Percentiles rank a stretch among this genome's conserved stretches.
phyloP scores from a whole-genome alignment of 1,140 invertebrate species.

The Eumaeus atala region DNA sequence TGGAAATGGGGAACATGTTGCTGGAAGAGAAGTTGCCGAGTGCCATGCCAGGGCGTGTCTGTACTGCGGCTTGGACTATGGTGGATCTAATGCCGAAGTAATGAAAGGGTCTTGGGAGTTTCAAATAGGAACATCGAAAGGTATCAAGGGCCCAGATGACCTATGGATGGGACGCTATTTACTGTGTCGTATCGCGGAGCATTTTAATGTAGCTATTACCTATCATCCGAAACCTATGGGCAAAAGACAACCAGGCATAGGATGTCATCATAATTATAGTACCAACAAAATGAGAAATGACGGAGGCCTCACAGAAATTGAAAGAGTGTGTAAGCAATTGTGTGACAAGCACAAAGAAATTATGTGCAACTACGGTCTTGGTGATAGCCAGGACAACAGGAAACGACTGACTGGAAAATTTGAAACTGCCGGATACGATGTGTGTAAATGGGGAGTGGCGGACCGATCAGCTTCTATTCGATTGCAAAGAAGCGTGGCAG shows the following conservation, averaged over 20 bases:
- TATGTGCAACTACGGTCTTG: conserved; percentile 91
- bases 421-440: conserved; percentile 89
- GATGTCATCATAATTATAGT: conserved; percentile 94
- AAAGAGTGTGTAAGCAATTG: conserved; percentile 87
- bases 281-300: conserved; percentile 89
- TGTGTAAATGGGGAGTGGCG: conserved; percentile 83
- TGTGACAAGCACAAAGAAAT: conserved; percentile 87
- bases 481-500: conserved; percentile 85
- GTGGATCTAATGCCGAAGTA: conserved; percentile 95
- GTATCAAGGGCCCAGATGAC: conserved; percentile 91
- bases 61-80: conserved; percentile 92
- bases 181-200: conserved; percentile 91
- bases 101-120: conserved; percentile 91
- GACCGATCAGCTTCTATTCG: conserved; percentile 86
- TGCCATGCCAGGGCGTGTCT: conserved; percentile 79
- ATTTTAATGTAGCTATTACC: conserved; percentile 89
- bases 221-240: conserved; percentile 93
- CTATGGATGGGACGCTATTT: conserved; percentile 93
- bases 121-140: conserved; percentile 86
- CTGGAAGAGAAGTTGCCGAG: conserved; percentile 91
- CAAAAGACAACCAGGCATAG: conserved; percentile 95
- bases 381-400: conserved; percentile 87
- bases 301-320: conserved; percentile 81
- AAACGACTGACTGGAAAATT: conserved; percentile 87
- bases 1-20: conserved; percentile 94